Base-by-base conservation (phyloP, 1,140 invertebrate genomes). In the Lethocerus indicus region DNA sequence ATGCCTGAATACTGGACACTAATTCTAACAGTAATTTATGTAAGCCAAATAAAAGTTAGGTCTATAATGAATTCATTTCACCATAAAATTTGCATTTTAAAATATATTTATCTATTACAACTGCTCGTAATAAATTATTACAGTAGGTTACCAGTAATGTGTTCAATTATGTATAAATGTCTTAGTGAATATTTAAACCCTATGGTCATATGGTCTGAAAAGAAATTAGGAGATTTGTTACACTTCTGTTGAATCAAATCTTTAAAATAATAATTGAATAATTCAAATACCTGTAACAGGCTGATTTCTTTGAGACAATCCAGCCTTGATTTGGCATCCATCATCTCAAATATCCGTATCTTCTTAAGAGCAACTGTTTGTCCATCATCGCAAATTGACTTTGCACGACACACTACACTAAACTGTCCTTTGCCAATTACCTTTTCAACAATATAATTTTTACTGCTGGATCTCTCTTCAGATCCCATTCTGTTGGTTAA, bases 301-400 rank as follows among this genome's bases (percentile, higher is more conserved):
- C 75, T 73, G 37, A 79, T 80, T 61, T 81, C 79, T 63, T 79
- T 78, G 53, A 78, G 71, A 57, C 79, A 81, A 58, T 82, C 79
- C 52, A 73, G 62, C 50, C 76, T 63, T 7, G 77, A 73, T 63
- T 78, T 79, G 7, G 74, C 66, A 63, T 80, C 75, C 62, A 74
- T 72, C 74, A 81, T 77, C 56, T 79, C 74, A 64, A 73, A 74
- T 24, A 81, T 71, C 64, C 78, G 59, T 13, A 81, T 71, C 64
- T 78, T 78, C 60, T 81, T 81, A 37, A 81, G 58, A 12, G 78
- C 78, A 12, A 79, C 71, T 37, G 65, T 58, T 47, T 57, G 60
- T 5, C 64, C 63, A 58, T 68, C 59, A 12, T 63, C 63, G 58
- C 68, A 64, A 3, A 60, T 46, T 53, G 64, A 69, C 29, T 58